phyloP scores from a whole-genome alignment of 2,888 invertebrate species.

The Halictus ligatus region DNA sequence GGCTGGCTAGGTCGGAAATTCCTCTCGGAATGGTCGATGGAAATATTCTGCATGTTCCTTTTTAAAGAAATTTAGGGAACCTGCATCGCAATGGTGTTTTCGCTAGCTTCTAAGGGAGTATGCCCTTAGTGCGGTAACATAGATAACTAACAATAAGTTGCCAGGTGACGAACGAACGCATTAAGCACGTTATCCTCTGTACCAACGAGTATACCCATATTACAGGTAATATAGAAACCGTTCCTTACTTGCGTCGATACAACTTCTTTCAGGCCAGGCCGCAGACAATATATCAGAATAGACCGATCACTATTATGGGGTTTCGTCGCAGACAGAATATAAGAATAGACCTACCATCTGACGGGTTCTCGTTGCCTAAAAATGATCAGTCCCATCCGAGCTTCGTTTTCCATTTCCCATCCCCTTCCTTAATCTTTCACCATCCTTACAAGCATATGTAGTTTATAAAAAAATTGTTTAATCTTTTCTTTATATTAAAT shows the following conservation, averaged over 20 bases:
- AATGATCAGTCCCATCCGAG: neutral
- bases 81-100: neutral
- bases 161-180: too few species aligned
- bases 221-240: neutral
- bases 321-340: neutral
- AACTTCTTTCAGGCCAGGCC: neutral
- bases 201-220: neutral
- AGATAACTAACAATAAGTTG: neutral
- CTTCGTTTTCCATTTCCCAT: neutral
- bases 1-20: neutral
- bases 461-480: slow-evolving; percentile 20
- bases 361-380: neutral
- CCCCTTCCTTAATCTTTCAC: neutral
- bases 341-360: neutral
- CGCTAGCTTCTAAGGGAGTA: neutral
- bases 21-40: neutral
- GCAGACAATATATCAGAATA: neutral
- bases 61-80: neutral
- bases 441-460: neutral
- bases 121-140: neutral
- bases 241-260: neutral
- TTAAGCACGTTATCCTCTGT: neutral
- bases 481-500: slow-evolving; percentile 28
- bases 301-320: neutral
- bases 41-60: neutral